Percentiles rank a stretch among this genome's conserved stretches.
Evolutionary conservation across 2,797 vertebrate species (phyloP).

Genomic region (Remorina albescens): DNA sequence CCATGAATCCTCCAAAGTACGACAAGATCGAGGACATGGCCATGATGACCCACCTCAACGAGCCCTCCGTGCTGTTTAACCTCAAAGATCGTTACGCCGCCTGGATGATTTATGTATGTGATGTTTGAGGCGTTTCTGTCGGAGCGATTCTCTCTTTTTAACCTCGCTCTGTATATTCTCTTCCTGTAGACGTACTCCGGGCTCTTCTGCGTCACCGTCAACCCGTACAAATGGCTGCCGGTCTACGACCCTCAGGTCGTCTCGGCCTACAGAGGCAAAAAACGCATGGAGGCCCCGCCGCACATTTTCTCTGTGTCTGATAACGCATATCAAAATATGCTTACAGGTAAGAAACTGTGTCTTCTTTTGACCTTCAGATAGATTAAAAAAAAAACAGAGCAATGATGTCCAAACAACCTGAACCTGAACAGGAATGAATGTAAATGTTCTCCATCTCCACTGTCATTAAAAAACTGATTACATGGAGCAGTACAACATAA

Average conservation of each 20-base stretch:
- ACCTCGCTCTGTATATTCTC: background rate
- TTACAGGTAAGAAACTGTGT: constrained; percentile 83
- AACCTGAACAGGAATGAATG: too few species aligned
- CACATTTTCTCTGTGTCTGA: constrained; percentile 93
- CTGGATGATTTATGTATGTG: constrained; percentile 92
- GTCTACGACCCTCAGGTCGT: constrained; percentile 88
- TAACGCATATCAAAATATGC: constrained; percentile 90
- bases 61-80: constrained; percentile 90
- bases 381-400: too few species aligned
- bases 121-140: constrained; percentile 3
- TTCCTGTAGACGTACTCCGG: constrained; percentile 86
- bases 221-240: constrained; percentile 91
- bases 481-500: too few species aligned
- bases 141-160: background rate
- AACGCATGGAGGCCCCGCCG: constrained; percentile 88
- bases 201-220: constrained; percentile 89
- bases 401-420: too few species aligned
- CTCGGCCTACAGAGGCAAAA: constrained; percentile 87
- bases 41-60: constrained; percentile 89
- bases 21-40: constrained; percentile 92
- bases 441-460: too few species aligned
- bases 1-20: constrained; percentile 92
- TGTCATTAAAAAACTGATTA: too few species aligned
- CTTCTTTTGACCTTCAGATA: too few species aligned
- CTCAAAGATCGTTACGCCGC: constrained; percentile 91